Base-by-base conservation (phyloP, 2,113 vertebrate species). In the Hiodon alosoides region DNA sequence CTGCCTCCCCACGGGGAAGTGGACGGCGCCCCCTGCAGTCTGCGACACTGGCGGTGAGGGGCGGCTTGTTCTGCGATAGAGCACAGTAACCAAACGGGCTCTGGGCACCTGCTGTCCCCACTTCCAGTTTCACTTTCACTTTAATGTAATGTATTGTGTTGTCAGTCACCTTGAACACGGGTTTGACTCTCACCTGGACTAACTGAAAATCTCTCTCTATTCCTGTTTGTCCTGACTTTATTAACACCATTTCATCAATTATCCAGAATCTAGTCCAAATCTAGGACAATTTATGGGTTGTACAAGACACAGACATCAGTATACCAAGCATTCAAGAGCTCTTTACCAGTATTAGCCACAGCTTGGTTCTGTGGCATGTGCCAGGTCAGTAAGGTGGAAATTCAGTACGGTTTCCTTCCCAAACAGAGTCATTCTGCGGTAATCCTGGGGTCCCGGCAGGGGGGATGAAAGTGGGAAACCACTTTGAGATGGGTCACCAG, bases 1-100 rank as follows among this genome's bases (percentile, higher is more conserved):
- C 5, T 82, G 81, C 61, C 75, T 75, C 58, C n/a, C 58, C 9
- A 82, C 76, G 4, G 81, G 79, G 8, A 80, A 79, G 17, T 82
- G 81, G 81, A 82, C 68, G 2, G 79, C 77, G 1, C 62, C 64
- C 50, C 66, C 55, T 2, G 74, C 79, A 3, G 69, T 64, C 14
- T 82, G 79, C 14, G 81, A 77, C 7, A 48, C 77, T 10, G 4
- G 59, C 7, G 75, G 81, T 82, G 59, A 70, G 72, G 0, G 57
- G 11, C 46, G 10, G 7, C 46, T 11, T 1, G 9, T 4, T 8
- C 16, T 5, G 61, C 7, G 14, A 16, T 16, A 10, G 16, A 31
- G 5, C 17, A 0, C 4, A 9, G 31, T 31, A 31, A 31, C 31
- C 31, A 31, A 31, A 31, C 31, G 57, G 10, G 5, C 53, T 5